These are phyloP conservation scores for Scaptomyza caliginosa DNA, from an alignment of 2,888 invertebrate genomes.

Conservation along the genomic window DNA sequence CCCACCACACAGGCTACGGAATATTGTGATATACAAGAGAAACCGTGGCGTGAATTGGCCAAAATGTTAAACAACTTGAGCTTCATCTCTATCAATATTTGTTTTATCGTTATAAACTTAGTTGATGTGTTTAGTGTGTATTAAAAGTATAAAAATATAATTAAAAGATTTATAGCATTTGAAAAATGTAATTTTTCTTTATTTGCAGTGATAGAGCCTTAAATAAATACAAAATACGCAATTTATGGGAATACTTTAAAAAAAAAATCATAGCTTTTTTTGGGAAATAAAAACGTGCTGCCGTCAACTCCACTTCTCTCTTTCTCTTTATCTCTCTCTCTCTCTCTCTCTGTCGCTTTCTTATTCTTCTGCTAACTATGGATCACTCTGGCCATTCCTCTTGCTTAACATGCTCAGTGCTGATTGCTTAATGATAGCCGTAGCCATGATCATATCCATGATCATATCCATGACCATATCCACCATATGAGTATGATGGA, in stretches of 20 bases:
- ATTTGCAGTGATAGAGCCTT: constrained; percentile 64
- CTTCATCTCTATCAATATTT: constrained; percentile 61
- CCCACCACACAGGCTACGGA: constrained; percentile 65
- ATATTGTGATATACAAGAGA: constrained; percentile 70
- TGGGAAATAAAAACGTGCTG: constrained; percentile 58
- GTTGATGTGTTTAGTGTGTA: constrained; percentile 3
- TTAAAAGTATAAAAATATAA: background rate
- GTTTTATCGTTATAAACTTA: constrained; percentile 56
- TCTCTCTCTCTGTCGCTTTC: background rate
- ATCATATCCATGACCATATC: constrained; percentile 52
- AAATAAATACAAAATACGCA: constrained; percentile 69
- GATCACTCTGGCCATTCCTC: constrained; percentile 10
- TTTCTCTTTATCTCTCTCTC: constrained; percentile 4
- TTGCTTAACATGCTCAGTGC: constrained; percentile 2
- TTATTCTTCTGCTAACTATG: background rate
- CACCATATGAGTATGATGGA: constrained; percentile 49
- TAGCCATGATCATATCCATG: constrained; percentile 63
- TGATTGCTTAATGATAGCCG: constrained; percentile 61
- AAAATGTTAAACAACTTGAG: constrained; percentile 75
- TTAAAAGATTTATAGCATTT: constrained; percentile 11
- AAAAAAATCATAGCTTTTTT: constrained; percentile 41
- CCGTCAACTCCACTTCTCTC: constrained; percentile 30
- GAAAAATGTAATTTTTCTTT: constrained; percentile 77
- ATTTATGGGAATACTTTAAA: constrained; percentile 35
- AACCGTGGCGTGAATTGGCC: constrained; percentile 81